phyloP scores from a whole-genome alignment of 2,113 vertebrate genomes.

The Neogobius melanostomus region DNA sequence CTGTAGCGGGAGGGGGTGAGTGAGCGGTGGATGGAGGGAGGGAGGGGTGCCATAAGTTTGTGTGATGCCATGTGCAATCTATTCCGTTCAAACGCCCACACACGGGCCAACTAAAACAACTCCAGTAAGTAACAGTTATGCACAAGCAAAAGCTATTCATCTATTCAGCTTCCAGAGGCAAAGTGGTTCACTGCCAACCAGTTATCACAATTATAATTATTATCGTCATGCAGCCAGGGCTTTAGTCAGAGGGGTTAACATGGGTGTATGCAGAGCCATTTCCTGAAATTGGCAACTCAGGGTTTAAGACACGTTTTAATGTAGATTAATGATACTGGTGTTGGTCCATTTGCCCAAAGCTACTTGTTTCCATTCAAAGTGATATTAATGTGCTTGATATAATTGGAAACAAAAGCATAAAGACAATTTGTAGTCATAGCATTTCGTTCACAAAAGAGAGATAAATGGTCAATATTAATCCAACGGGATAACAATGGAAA shows the following conservation, averaged over 20 bases:
- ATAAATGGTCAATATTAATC: too few relatives aligned
- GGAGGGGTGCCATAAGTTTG: conserved; percentile 65
- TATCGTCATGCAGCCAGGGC: background rate
- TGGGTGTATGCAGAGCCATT: background rate
- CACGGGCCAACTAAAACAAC: conserved; percentile 43
- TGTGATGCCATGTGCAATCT: conserved; percentile 62
- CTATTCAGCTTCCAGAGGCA: conserved; percentile 12
- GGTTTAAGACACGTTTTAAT: background rate
- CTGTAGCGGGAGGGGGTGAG: conserved; percentile 28
- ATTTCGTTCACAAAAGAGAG: too few relatives aligned
- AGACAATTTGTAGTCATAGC: too few relatives aligned
- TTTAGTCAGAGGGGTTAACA: conserved; percentile 9
- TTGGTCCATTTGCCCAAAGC: background rate
- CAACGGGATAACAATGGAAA: too few relatives aligned
- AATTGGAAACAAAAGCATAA: too few relatives aligned
- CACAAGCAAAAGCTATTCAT: conserved; percentile 27
- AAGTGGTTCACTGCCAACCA: background rate
- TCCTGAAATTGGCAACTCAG: background rate
- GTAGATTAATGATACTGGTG: background rate
- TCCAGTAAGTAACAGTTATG: conserved; percentile 41
- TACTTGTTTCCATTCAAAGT: too few relatives aligned
- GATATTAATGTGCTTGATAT: too few relatives aligned
- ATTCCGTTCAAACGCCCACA: conserved; percentile 66
- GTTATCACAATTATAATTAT: conserved; percentile 8
- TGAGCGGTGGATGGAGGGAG: background rate